Evolutionary conservation across 1,140 invertebrate genomes (phyloP).

Genomic region (Tetramorium simillimum): DNA sequence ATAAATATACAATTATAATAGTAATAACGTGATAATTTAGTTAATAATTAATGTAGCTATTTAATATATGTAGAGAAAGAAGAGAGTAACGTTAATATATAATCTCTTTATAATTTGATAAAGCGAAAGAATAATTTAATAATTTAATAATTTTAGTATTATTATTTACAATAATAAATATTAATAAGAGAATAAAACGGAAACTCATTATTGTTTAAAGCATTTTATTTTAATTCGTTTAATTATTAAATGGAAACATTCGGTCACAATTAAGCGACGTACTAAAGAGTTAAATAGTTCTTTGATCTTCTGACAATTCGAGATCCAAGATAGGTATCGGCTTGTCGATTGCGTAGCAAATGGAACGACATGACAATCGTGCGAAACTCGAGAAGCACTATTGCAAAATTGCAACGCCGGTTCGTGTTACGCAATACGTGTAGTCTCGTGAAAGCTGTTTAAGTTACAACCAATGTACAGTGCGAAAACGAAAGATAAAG

Average conservation of each 20-base stretch:
- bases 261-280: neutral
- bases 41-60: conserved; percentile 2
- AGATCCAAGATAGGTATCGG: neutral
- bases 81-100: neutral
- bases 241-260: neutral
- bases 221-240: neutral
- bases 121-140: neutral
- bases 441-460: conserved; percentile 9
- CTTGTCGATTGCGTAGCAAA: neutral
- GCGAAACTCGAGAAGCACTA: neutral
- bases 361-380: neutral
- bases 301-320: neutral
- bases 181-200: neutral
- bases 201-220: neutral
- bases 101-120: neutral
- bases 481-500: neutral
- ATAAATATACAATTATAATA: neutral
- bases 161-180: neutral
- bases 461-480: neutral
- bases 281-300: neutral
- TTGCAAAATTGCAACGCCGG: conserved; percentile 6
- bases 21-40: conserved; percentile 1
- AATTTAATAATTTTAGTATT: neutral
- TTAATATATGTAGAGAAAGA: neutral
- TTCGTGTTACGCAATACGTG: conserved; percentile 20